Evolutionary conservation across 1,140 invertebrate genomes (phyloP).

Genomic region (Mercenaria mercenaria): DNA sequence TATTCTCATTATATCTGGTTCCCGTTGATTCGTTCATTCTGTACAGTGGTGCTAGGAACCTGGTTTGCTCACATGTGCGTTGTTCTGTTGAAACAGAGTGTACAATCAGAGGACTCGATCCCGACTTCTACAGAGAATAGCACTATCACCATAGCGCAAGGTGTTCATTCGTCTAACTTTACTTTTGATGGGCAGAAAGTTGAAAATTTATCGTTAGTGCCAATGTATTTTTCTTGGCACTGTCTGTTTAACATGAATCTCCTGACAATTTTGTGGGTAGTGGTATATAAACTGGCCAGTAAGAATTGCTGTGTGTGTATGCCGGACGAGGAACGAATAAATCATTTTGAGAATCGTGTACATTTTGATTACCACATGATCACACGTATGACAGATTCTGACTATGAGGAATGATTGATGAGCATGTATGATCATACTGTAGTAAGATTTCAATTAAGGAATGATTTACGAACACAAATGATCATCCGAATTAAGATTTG

Average conservation of each 20-base stretch:
- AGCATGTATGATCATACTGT: too few relatives aligned
- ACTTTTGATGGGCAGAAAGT: conserved; percentile 1
- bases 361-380: conserved; percentile 74
- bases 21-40: conserved; percentile 67
- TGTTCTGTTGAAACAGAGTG: conserved; percentile 49
- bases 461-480: too few relatives aligned
- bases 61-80: conserved; percentile 71
- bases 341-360: conserved; percentile 73
- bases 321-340: conserved; percentile 58
- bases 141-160: neutral
- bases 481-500: too few relatives aligned
- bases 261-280: conserved; percentile 68
- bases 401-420: neutral
- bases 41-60: conserved; percentile 71
- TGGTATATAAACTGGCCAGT: conserved; percentile 62
- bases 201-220: conserved; percentile 36
- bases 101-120: neutral
- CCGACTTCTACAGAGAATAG: neutral
- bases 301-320: conserved; percentile 66
- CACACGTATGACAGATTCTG: conserved; percentile 5
- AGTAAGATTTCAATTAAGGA: neutral
- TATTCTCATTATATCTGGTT: conserved; percentile 66
- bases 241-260: conserved; percentile 65
- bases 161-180: neutral
- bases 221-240: conserved; percentile 74